Conservation (phyloP, 2,113 vertebrate species). For the Jacana jacana region DNA sequence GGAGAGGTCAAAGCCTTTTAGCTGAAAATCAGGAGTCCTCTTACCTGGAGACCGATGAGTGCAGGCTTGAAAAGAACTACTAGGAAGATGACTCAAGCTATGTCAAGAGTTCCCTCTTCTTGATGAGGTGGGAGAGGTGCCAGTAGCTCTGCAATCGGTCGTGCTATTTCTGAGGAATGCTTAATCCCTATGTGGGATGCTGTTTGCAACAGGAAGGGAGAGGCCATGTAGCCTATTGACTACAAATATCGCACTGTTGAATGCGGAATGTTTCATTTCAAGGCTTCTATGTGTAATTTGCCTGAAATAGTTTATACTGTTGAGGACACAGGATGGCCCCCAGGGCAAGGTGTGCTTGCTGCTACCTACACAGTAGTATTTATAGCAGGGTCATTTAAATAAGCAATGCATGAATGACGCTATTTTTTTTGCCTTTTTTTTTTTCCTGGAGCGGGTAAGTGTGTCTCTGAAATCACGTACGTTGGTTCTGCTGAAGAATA, state of each 20-base stretch:
- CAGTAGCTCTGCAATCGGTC: not conserved
- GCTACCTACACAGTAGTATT: not conserved
- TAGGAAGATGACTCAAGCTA: constrained; percentile 12
- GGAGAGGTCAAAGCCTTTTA: not conserved
- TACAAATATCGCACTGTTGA: not conserved
- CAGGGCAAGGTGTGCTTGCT: not conserved
- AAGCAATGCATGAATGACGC: not conserved
- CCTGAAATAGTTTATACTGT: not conserved
- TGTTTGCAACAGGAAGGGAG: constrained; percentile 45
- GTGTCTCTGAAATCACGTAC: rapidly evolving
- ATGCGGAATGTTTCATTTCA: not conserved
- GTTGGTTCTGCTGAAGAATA: not conserved
- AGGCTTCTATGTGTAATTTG: not conserved
- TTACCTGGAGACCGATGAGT: not conserved
- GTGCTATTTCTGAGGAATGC: not conserved
- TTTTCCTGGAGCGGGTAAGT: not conserved
- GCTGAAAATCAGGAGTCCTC: not conserved
- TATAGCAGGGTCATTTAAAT: not conserved
- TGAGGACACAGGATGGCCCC: constrained; percentile 9
- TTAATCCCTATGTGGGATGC: not conserved
- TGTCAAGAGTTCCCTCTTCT: not conserved
- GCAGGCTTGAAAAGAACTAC: not conserved
- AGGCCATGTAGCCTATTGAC: not conserved
- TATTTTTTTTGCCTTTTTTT: no score
- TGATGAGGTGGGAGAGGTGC: not conserved